Evolutionary conservation across 1,140 invertebrate species (phyloP).

Genomic region (Protaetia brevitarsis): DNA sequence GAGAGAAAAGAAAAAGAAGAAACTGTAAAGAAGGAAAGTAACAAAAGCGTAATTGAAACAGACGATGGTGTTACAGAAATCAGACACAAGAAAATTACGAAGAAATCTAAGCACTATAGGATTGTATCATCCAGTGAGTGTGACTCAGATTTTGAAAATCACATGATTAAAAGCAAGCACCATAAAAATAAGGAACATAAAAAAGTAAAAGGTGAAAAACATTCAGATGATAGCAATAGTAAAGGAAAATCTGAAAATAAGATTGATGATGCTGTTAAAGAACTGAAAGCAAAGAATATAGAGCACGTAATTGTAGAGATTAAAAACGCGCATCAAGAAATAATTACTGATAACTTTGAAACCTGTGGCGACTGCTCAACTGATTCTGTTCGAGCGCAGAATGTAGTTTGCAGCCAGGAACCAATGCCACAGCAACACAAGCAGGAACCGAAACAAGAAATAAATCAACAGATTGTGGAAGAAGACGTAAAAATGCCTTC

Average conservation of each 20-base stretch:
- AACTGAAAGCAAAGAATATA: not conserved
- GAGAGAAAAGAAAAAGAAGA: not conserved
- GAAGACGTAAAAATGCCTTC: conserved; percentile 34
- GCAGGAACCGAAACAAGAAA: not conserved
- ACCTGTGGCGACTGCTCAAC: not conserved
- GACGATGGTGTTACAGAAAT: not conserved
- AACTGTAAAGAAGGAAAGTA: not conserved
- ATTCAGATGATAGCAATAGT: not conserved
- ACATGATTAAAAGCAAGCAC: not conserved
- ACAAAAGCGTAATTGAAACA: not conserved
- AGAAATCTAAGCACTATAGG: not conserved
- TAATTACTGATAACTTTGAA: not conserved
- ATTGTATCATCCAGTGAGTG: not conserved
- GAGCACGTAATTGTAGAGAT: no score
- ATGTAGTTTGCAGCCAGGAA: conserved; percentile 3
- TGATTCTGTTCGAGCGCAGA: not conserved
- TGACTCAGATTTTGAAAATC: not conserved
- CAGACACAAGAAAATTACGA: conserved; percentile 3
- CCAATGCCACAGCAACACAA: not conserved
- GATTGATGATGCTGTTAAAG: not conserved
- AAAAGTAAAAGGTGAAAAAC: not conserved
- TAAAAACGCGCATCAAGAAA: not conserved
- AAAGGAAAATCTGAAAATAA: not conserved
- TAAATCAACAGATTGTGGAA: conserved; percentile 8
- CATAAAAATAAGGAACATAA: not conserved